Conservation (phyloP, 2,888 invertebrate species). For the Himalopsyche kuldschensis region DNA sequence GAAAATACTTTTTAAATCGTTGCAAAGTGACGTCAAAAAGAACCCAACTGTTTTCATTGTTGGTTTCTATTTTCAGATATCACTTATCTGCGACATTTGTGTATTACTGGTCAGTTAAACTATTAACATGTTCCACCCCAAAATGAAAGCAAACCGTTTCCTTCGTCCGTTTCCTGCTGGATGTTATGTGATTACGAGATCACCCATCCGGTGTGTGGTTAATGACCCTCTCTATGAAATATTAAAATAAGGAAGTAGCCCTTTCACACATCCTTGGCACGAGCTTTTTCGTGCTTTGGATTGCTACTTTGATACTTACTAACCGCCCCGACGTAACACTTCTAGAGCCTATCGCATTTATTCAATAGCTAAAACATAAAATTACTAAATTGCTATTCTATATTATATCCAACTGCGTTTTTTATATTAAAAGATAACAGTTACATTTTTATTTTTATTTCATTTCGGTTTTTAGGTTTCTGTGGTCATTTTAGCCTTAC, state of each 20-base stretch:
- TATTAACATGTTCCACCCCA: background rate
- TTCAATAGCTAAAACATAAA: background rate
- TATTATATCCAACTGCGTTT: too few species aligned
- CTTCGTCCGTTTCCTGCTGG: background rate
- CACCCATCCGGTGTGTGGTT: background rate
- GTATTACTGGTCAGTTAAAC: background rate
- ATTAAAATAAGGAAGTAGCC: background rate
- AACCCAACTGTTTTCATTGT: background rate
- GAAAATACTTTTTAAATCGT: too few species aligned
- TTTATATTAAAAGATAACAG: too few species aligned
- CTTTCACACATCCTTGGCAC: constrained; percentile 1
- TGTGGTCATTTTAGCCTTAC: too few species aligned
- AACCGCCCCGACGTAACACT: background rate
- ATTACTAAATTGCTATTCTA: background rate
- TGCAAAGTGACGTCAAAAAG: background rate
- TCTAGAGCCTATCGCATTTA: background rate
- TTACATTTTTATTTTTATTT: too few species aligned
- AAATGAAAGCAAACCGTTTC: background rate
- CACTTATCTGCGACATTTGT: background rate
- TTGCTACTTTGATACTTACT: background rate
- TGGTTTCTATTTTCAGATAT: background rate
- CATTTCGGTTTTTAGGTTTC: too few species aligned
- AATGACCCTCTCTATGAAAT: background rate
- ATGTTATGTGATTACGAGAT: background rate
- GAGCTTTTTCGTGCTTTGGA: background rate